These are phyloP conservation scores for Rhinopomastus cyanomelas DNA, from an alignment of 2,113 vertebrate species.

Conservation along the genomic window DNA sequence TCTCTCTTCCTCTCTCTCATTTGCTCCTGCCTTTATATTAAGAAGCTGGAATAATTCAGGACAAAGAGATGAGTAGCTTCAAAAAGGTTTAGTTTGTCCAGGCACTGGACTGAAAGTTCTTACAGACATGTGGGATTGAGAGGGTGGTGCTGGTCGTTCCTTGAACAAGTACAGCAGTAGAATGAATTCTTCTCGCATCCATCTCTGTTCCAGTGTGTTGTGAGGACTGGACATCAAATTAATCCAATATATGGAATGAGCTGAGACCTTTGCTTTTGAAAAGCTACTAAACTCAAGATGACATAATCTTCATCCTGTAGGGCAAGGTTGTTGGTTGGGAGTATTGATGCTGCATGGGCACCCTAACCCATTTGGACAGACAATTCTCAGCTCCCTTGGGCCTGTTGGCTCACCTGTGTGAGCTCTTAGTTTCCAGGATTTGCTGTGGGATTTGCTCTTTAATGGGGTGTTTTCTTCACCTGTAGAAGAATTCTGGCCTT, in stretches of 20 bases:
- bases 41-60: neutral
- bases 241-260: neutral
- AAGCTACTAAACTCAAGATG: neutral
- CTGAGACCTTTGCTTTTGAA: neutral
- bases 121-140: neutral
- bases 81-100: neutral
- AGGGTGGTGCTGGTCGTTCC: neutral
- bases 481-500: neutral
- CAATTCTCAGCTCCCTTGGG: neutral
- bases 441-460: neutral
- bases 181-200: neutral
- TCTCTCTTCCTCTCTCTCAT: neutral
- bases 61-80: neutral
- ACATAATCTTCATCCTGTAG: neutral
- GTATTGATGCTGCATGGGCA: rapidly evolving
- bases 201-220: neutral
- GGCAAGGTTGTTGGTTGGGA: neutral
- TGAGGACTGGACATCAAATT: neutral
- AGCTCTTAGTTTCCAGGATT: neutral
- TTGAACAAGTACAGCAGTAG: neutral
- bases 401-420: neutral
- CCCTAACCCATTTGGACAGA: neutral
- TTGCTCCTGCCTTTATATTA: neutral
- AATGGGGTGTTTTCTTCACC: rapidly evolving
- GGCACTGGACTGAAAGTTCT: neutral